Conservation (phyloP, 2,888 invertebrate genomes). For the Ethmia dodecea region DNA sequence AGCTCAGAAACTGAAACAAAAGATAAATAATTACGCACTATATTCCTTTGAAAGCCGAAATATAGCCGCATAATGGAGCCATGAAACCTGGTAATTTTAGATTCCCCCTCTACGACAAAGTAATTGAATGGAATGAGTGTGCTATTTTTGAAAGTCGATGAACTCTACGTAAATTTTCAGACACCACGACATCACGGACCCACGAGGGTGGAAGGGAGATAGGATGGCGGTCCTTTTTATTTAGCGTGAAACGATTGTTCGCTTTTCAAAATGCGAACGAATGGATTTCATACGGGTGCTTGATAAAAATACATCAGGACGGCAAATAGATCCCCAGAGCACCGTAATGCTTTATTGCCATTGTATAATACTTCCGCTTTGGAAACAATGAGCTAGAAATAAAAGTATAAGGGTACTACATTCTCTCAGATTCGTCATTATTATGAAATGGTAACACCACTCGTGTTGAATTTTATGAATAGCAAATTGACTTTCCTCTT, state of each 20-base stretch:
- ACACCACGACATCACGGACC: slow-evolving; percentile 23
- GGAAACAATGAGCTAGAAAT: too few relatives aligned
- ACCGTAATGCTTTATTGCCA: too few relatives aligned
- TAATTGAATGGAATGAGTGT: slow-evolving; percentile 20
- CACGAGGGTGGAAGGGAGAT: slow-evolving; percentile 46
- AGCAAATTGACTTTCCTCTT: too few relatives aligned
- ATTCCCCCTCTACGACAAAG: slow-evolving; percentile 10
- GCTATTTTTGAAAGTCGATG: slow-evolving; percentile 27
- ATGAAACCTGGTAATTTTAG: slow-evolving; percentile 9
- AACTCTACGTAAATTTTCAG: slow-evolving; percentile 30
- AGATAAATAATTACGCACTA: neutral
- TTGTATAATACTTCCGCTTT: too few relatives aligned
- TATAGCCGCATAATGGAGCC: slow-evolving; percentile 10
- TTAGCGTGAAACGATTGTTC: slow-evolving; percentile 47
- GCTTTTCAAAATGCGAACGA: slow-evolving; percentile 37
- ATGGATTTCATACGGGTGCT: slow-evolving; percentile 44
- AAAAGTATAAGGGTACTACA: too few relatives aligned
- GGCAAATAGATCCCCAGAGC: too few relatives aligned
- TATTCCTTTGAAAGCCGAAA: slow-evolving; percentile 8
- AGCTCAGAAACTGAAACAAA: neutral
- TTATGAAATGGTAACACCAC: too few relatives aligned
- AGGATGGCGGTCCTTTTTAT: slow-evolving; percentile 41
- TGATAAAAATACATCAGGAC: too few relatives aligned
- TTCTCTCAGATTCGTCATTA: too few relatives aligned
- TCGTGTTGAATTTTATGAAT: too few relatives aligned